Evolutionary conservation across 2,113 vertebrate genomes (phyloP), one percentile per base, ranked within the genome.

Genomic region (Setophaga petechia): DNA sequence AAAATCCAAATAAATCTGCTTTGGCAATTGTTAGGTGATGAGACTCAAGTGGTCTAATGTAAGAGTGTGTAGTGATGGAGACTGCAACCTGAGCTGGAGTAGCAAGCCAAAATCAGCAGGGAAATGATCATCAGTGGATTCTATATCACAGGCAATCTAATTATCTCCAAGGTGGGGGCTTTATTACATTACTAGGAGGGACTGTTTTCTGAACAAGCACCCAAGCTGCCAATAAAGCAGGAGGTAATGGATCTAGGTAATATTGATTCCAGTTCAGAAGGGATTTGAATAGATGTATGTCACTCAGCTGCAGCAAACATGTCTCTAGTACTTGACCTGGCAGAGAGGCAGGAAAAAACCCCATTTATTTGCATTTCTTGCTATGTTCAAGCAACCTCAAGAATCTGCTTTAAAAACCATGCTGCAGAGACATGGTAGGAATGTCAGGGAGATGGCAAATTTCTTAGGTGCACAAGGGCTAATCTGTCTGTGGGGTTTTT

Each of bases 121-220:
- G 91, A 95, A 94, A 94, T 87, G 73, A 79, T 75, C 77, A 54
- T 91, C 89, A 35, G 81, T 96, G 71, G 84, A 89, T 95, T 77
- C 74, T 97, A 4, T 85, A 93, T 95, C 95, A 76, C 81, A 95
- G 87, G 35, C 77, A 91, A 95, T 88, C 52, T 91, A 84, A 97
- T 96, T 95, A 95, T 85, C 91, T 95, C 81, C 46, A 76, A 91
- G 95, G 93, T 94, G 91, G 87, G 77, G 84, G 81, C 54, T 89
- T 96, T 95, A 96, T 96, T 97, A 76, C 81, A 87, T 95, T 97
- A 95, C 77, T 93, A 54, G 58, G 61, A 94, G 69, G 62, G 93
- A 84, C 84, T 97, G 96, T 87, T 96, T 94, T 96, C 91, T 93
- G 95, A 94, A 84, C 74, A 91, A 95, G 93, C 71, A 94, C 61